Percentiles rank a stretch among this genome's conserved stretches.
These are phyloP conservation scores for Tretioscincus oriximinensis DNA, from an alignment of 2,113 vertebrate species.

Conservation along the genomic window DNA sequence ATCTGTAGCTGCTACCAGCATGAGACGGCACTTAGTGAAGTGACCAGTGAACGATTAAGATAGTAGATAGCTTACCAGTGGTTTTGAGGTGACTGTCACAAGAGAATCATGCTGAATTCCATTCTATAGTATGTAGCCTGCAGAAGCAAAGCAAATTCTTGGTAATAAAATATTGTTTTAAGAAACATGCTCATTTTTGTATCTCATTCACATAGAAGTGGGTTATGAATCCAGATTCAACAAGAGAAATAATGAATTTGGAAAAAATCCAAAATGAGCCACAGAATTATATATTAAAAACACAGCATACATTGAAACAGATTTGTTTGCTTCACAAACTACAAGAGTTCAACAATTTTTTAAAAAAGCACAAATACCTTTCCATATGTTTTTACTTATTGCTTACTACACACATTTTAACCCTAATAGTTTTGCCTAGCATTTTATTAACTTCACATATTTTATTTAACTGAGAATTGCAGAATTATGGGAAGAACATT, in stretches of 20 bases:
- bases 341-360: neutral
- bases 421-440: neutral
- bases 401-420: neutral
- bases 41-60: too few relatives aligned
- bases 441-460: neutral
- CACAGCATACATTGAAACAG: slow-evolving; percentile 1
- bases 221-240: neutral
- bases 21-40: too few relatives aligned
- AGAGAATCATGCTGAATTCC: too few relatives aligned
- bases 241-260: slow-evolving; percentile 18
- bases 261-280: neutral
- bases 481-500: too few relatives aligned
- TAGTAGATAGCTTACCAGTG: too few relatives aligned
- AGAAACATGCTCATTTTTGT: neutral
- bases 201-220: neutral
- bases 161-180: too few relatives aligned
- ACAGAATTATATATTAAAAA: neutral
- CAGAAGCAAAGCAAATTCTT: too few relatives aligned
- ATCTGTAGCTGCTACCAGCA: too few relatives aligned
- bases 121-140: too few relatives aligned
- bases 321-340: slow-evolving; percentile 12
- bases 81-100: too few relatives aligned
- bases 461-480: too few relatives aligned
- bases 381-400: neutral
- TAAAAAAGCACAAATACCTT: slow-evolving; percentile 17